Percentiles rank a stretch among this genome's conserved stretches.
phyloP scores from a whole-genome alignment of 2,797 vertebrate genomes.

The Valencia hispanica region DNA sequence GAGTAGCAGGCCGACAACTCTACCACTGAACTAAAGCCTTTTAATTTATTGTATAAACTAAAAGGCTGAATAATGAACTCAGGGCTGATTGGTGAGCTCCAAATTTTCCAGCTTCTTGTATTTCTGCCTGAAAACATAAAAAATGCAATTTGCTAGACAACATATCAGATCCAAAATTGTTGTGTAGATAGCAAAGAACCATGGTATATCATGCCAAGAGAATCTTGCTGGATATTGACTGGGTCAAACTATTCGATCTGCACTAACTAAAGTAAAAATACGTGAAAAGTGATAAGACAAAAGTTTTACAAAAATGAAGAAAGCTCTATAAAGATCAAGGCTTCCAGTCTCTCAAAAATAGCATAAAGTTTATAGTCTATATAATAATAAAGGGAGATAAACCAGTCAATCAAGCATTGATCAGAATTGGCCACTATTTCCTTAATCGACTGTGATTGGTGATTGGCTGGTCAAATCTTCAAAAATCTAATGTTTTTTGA shows the following conservation, averaged over 20 bases:
- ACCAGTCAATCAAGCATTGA: background rate
- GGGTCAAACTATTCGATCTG: background rate
- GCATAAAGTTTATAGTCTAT: slow-evolving; percentile 44
- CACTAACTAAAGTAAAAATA: background rate
- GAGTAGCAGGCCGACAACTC: too few relatives aligned
- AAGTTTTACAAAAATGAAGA: slow-evolving; percentile 30
- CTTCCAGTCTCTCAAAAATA: slow-evolving; percentile 37
- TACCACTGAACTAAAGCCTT: too few relatives aligned
- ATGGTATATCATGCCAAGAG: background rate
- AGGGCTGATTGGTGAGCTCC: background rate
- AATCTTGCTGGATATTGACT: background rate
- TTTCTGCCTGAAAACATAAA: background rate
- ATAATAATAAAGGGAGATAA: background rate
- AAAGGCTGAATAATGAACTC: background rate
- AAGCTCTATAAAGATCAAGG: slow-evolving; percentile 56
- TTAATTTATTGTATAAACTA: background rate
- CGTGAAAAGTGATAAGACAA: background rate
- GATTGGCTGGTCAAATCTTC: background rate
- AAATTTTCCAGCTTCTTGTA: background rate
- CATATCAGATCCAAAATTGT: background rate
- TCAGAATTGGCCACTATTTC: background rate
- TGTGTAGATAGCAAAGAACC: background rate
- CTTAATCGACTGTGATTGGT: background rate
- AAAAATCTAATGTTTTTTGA: too few relatives aligned
- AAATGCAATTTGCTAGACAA: background rate